phyloP scores from a whole-genome alignment of 2,797 vertebrate genomes.

The Loriculus beryllinus region DNA sequence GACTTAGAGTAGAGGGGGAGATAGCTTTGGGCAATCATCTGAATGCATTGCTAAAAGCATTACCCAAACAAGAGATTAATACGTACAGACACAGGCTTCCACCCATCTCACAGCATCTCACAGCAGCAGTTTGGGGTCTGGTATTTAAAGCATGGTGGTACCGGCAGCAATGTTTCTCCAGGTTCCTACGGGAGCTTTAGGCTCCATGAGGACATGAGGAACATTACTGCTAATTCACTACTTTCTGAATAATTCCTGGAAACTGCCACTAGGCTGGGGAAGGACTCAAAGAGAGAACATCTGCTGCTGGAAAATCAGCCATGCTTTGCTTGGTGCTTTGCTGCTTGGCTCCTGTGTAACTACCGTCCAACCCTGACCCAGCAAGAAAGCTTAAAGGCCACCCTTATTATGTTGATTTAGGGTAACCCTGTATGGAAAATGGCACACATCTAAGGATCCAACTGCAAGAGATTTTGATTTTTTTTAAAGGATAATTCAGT shows the following conservation, averaged over 20 bases:
- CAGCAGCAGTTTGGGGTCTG: rapidly evolving
- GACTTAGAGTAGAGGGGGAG: background rate
- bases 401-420: background rate
- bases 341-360: background rate
- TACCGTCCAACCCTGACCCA: background rate
- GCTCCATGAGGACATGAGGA: rapidly evolving
- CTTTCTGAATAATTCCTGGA: background rate
- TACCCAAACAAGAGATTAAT: background rate
- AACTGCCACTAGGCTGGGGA: background rate
- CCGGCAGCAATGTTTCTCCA: background rate
- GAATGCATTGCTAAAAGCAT: background rate
- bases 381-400: background rate
- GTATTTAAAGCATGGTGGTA: background rate
- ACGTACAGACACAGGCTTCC: background rate
- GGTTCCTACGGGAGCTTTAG: background rate
- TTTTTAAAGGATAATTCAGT: background rate
- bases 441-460: background rate
- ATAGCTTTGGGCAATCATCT: background rate
- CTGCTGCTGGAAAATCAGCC: background rate
- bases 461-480: background rate
- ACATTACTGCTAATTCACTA: background rate
- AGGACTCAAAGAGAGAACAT: background rate
- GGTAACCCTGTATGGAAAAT: background rate
- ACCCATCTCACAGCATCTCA: background rate
- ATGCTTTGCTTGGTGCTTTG: background rate